phyloP scores from a whole-genome alignment of 2,888 invertebrate genomes.

The Scaptomyza polygonia region DNA sequence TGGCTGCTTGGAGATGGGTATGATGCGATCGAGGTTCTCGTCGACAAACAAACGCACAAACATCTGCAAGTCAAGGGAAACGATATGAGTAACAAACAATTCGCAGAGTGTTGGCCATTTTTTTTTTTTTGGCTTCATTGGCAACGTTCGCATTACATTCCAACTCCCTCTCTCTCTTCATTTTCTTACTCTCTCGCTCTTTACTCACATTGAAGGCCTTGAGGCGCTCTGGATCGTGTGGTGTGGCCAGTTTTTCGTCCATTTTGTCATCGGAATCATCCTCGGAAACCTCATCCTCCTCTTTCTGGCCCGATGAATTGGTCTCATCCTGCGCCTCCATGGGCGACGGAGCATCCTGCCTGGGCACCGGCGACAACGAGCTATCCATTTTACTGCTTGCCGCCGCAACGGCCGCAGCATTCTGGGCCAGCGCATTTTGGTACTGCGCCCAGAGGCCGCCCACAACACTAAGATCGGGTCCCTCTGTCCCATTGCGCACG shows the following conservation, averaged over 20 bases:
- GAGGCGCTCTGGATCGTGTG: conserved; percentile 95
- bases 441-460: conserved; percentile 95
- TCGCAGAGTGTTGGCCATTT: background rate
- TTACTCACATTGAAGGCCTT: conserved; percentile 96
- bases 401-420: conserved; percentile 86
- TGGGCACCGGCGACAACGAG: conserved; percentile 84
- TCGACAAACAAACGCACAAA: conserved; percentile 98
- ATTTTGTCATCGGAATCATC: conserved; percentile 96
- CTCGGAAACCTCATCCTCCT: conserved; percentile 91
- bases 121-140: conserved; percentile 55
- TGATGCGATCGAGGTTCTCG: conserved; percentile 97
- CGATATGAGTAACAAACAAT: background rate
- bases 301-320: conserved; percentile 94
- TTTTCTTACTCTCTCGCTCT: conserved; percentile 32
- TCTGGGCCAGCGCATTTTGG: conserved; percentile 91
- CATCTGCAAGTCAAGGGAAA: conserved; percentile 88
- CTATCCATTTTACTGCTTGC: conserved; percentile 79
- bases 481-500: conserved; percentile 86
- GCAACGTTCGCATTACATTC: conserved; percentile 78
- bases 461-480: conserved; percentile 85
- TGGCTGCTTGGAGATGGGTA: conserved; percentile 98
- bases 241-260: conserved; percentile 89
- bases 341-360: conserved; percentile 87
- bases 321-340: conserved; percentile 91
- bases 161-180: conserved; percentile 32